A percentile compares a stretch with the other conserved stretches of the same genome.
phyloP scores from a whole-genome alignment of 2,888 invertebrate species.

The Acleris laterana region DNA sequence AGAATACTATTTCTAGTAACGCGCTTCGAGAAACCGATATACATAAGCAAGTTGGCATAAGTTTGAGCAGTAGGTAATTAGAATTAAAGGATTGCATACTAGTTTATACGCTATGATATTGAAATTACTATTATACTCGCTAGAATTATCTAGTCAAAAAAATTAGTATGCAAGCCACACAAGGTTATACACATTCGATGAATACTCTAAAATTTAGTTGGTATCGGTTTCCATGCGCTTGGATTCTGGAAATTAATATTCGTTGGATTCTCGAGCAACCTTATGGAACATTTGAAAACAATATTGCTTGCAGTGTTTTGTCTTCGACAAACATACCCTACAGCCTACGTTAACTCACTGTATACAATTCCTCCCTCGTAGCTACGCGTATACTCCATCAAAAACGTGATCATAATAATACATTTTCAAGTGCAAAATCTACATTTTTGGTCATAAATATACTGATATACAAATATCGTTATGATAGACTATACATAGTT shows the following conservation, averaged over 20 bases:
- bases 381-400: slow-evolving; percentile 52
- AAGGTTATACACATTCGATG: no score
- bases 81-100: not conserved
- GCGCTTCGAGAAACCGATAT: slow-evolving; percentile 15
- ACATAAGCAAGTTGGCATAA: slow-evolving; percentile 16
- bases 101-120: not conserved
- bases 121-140: not conserved
- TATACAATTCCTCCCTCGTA: slow-evolving; percentile 46
- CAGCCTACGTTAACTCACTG: slow-evolving; percentile 41
- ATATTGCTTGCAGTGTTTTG: slow-evolving; percentile 41
- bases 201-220: slow-evolving; percentile 4
- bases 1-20: not conserved
- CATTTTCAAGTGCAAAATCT: slow-evolving; percentile 74
- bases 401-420: slow-evolving; percentile 63
- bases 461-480: slow-evolving; percentile 73
- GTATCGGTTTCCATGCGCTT: slow-evolving; percentile 6
- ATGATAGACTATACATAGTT: slow-evolving; percentile 48
- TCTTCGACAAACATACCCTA: slow-evolving; percentile 43
- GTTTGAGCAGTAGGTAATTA: slow-evolving; percentile 25
- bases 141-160: not conserved
- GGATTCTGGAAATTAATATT: not conserved
- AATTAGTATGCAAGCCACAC: not conserved
- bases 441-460: slow-evolving; percentile 79
- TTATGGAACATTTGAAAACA: slow-evolving; percentile 31
- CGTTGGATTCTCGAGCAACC: slow-evolving; percentile 18